These are phyloP conservation scores for Plagiodera versicolora DNA, from an alignment of 2,888 invertebrate genomes.

Conservation along the genomic window DNA sequence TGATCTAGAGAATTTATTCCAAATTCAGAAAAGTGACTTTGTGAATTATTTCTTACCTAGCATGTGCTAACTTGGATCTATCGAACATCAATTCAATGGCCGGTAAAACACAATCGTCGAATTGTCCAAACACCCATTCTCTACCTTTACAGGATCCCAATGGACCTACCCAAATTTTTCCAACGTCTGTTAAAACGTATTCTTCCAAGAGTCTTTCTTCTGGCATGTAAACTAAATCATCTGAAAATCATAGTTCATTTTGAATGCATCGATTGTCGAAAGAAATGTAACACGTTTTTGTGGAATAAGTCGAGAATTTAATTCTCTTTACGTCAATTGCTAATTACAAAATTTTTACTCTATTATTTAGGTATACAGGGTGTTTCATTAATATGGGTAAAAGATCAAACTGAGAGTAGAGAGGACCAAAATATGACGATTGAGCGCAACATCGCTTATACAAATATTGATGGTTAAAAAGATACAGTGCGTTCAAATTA, in stretches of 20 bases:
- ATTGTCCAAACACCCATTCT: slow-evolving; percentile 84
- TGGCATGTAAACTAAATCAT: slow-evolving; percentile 76
- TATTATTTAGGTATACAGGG: too few species aligned
- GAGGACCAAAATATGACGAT: too few species aligned
- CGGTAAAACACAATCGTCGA: slow-evolving; percentile 70
- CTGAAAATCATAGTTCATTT: slow-evolving; percentile 52
- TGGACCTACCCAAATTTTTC: slow-evolving; percentile 83
- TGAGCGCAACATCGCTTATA: too few species aligned
- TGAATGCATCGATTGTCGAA: neutral
- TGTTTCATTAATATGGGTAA: too few species aligned
- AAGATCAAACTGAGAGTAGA: too few species aligned
- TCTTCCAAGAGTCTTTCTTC: slow-evolving; percentile 71
- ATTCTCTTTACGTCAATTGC: too few species aligned
- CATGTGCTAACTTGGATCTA: slow-evolving; percentile 63
- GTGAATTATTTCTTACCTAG: slow-evolving; percentile 52
- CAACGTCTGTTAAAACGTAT: slow-evolving; percentile 79
- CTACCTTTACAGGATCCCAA: slow-evolving; percentile 72
- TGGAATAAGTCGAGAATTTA: too few species aligned
- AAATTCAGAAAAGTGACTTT: neutral
- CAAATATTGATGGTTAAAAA: too few species aligned
- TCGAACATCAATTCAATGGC: slow-evolving; percentile 73
- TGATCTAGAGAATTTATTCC: too few species aligned
- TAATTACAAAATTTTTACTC: too few species aligned
- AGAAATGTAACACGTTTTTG: neutral
- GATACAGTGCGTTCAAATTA: too few species aligned